Conservation (phyloP, 2,888 invertebrate species). For the Drepanosiphum platanoidis region DNA sequence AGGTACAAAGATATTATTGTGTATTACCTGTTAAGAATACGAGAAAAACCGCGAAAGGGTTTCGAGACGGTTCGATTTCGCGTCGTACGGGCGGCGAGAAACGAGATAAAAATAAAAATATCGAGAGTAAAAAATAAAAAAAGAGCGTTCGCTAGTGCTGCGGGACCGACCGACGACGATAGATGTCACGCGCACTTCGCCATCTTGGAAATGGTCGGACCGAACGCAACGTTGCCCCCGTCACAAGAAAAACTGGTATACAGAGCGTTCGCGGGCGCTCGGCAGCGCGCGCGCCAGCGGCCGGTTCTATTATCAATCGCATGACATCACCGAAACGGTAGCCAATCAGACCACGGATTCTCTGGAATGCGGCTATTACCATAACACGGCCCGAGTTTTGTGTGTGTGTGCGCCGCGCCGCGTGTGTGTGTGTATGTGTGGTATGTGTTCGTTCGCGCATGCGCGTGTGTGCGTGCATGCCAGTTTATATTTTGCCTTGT, state of each 20-base stretch:
- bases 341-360: slow-evolving; percentile 71
- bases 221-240: slow-evolving; percentile 77
- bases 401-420: background rate
- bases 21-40: background rate
- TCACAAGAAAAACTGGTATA: slow-evolving; percentile 60
- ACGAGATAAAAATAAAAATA: background rate
- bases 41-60: background rate
- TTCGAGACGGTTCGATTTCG: too few relatives aligned
- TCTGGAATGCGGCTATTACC: slow-evolving; percentile 71
- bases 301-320: slow-evolving; percentile 63
- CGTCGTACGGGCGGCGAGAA: too few relatives aligned
- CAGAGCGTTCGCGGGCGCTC: slow-evolving; percentile 49
- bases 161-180: slow-evolving; percentile 58
- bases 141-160: slow-evolving; percentile 5
- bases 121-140: background rate
- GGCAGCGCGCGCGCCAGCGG: slow-evolving; percentile 22
- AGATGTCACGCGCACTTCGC: slow-evolving; percentile 64
- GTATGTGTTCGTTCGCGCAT: background rate
- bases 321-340: slow-evolving; percentile 69
- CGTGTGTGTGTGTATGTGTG: background rate
- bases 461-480: slow-evolving; percentile 3
- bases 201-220: slow-evolving; percentile 72
- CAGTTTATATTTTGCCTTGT: slow-evolving; percentile 46
- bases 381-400: slow-evolving; percentile 65
- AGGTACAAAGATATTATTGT: too few relatives aligned